Percentiles rank a stretch among this genome's conserved stretches.
These are phyloP conservation scores for Zelleria hepariella DNA, from an alignment of 2,888 invertebrate species.

Conservation along the genomic window DNA sequence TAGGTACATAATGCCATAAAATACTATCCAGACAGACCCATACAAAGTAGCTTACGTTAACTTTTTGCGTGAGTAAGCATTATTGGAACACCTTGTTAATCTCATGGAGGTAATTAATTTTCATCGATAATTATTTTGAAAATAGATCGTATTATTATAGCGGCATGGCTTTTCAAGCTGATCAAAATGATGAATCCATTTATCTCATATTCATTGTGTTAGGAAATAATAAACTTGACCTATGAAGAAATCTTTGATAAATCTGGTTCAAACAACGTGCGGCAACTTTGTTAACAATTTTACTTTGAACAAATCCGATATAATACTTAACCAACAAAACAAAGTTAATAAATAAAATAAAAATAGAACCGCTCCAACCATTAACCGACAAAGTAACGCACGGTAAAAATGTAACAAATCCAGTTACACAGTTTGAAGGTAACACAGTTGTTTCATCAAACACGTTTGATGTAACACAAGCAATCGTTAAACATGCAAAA, in stretches of 20 bases:
- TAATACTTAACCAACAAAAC: not conserved
- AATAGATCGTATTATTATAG: no score
- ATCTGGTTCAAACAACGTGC: no score
- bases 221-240: no score
- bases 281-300: no score
- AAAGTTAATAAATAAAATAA: not conserved
- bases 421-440: not conserved
- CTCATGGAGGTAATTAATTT: not conserved
- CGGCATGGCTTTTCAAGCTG: no score
- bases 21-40: not conserved
- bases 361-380: not conserved
- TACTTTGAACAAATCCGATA: not conserved
- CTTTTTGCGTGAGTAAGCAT: not conserved
- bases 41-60: not conserved
- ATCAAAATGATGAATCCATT: no score
- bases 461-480: conserved; percentile 16
- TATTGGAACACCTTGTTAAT: not conserved
- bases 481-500: conserved; percentile 32
- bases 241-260: no score
- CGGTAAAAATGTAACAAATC: not conserved
- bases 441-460: not conserved
- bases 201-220: no score
- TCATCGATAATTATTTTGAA: not conserved
- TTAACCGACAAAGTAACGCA: not conserved
- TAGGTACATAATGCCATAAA: not conserved